Percentiles rank a stretch among this genome's conserved stretches.
phyloP scores from a whole-genome alignment of 2,797 vertebrate genomes.

The Enteromius afrohamiltoni region DNA sequence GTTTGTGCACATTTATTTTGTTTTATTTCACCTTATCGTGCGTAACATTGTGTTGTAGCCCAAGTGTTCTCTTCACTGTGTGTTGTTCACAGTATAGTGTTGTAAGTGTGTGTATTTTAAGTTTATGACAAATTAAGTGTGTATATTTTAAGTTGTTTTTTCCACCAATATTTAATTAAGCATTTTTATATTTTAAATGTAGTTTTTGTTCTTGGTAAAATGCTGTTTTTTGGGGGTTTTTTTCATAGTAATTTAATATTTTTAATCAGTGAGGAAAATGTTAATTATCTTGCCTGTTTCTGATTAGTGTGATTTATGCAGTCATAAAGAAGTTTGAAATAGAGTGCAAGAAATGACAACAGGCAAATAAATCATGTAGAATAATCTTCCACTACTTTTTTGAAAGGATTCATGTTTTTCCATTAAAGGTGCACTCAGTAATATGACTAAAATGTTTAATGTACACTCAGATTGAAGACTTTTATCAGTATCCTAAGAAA shows the following conservation, averaged over 20 bases:
- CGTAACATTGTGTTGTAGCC: slow-evolving; percentile 57
- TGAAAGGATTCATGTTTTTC: slow-evolving; percentile 8
- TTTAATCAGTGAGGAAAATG: background rate
- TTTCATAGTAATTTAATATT: background rate
- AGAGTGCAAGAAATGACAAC: background rate
- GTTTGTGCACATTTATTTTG: slow-evolving; percentile 56
- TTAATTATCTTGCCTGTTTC: background rate
- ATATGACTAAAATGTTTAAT: background rate
- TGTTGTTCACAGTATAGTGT: slow-evolving; percentile 55
- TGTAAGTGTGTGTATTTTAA: slow-evolving; percentile 49
- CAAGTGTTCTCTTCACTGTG: slow-evolving; percentile 60
- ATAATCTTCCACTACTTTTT: background rate
- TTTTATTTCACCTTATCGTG: slow-evolving; percentile 51
- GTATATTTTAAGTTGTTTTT: background rate
- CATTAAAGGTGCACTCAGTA: background rate
- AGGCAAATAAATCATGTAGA: background rate
- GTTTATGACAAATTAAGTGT: slow-evolving; percentile 14
- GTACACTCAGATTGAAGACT: background rate
- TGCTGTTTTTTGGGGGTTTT: background rate
- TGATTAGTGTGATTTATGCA: background rate
- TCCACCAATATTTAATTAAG: background rate
- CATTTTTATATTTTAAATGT: background rate
- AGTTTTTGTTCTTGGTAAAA: background rate
- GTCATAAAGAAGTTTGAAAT: background rate
- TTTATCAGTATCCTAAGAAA: background rate